Base-by-base conservation (phyloP, 2,797 vertebrate species). In the Pseudochaenichthys georgianus region DNA sequence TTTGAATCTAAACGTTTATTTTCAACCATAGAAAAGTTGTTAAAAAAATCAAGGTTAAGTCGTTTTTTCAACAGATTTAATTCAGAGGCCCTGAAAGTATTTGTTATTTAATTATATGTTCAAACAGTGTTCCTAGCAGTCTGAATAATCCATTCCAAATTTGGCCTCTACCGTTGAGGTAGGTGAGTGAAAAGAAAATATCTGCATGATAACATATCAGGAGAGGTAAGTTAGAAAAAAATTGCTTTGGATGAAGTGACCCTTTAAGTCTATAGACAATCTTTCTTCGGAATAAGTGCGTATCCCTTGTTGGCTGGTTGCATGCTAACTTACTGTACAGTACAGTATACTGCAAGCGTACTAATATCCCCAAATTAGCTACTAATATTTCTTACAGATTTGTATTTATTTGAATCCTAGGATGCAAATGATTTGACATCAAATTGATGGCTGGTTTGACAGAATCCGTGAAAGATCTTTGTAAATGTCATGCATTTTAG, bases 301-400 rank as follows among this genome's bases (percentile, higher is more conserved):
- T 69, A 48, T 50, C n/a, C 46, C 19, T 72, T 62, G 8, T 52
- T 77, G 72, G 69, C 77, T 88, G 76, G n/a, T 62, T 69, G 80
- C 84, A 89, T 87, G 87, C 41, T 60, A 64, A 76, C 42, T 76
- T 78, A 38, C 34, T 38, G 34, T 38, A 38, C 34, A 9, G 7
- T 38, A 19, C 34, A 9, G 34, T 38, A 19, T 42, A 62, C 71
- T 64, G 81, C 84, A 88, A 76, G 89, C 57, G 64, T 72, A 76
- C 75, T 86, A 82, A 83, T 80, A 68, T 60, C 41, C 19, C 34
- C 15, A 66, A 75, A 73, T 58, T 78, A 64, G 19, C 17, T 10
- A 50, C 52, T 50, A 75, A 59, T 38, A 9, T 62, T 62, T 53
- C 53, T 59, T n/a, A 50, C 28, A 59, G 47, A 65, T 23, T 66